phyloP scores from a whole-genome alignment of 2,888 invertebrate genomes.

The Cephus rjabovi region DNA sequence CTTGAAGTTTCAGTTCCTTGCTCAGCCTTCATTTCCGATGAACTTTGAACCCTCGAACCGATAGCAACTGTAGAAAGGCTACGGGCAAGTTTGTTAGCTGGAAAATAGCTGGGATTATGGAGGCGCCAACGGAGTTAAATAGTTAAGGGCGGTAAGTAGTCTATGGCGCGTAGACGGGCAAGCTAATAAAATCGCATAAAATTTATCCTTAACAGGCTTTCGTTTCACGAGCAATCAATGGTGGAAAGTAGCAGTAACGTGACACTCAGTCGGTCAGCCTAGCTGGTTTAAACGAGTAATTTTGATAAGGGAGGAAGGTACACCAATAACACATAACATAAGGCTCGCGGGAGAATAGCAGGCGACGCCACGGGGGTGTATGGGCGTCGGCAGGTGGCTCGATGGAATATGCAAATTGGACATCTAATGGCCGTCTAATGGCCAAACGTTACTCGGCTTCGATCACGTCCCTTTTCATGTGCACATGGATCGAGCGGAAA shows the following conservation, averaged over 20 bases:
- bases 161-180: not conserved
- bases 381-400: slow-evolving; percentile 25
- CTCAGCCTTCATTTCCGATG: not conserved
- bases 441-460: slow-evolving; percentile 35
- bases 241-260: not conserved
- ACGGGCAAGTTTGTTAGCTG: not conserved
- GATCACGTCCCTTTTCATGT: not conserved
- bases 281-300: slow-evolving; percentile 23
- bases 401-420: slow-evolving; percentile 50
- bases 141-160: not conserved
- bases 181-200: not conserved
- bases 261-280: not conserved
- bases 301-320: slow-evolving; percentile 47
- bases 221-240: not conserved
- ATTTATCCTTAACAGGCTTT: not conserved
- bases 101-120: not conserved
- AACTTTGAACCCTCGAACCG: not conserved
- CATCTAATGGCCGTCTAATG: slow-evolving; percentile 43
- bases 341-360: slow-evolving; percentile 1
- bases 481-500: not conserved
- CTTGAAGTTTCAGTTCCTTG: not conserved
- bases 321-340: slow-evolving; percentile 44
- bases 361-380: not conserved
- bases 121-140: not conserved
- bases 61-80: not conserved